Evolutionary conservation across 1,140 invertebrate species (phyloP).

Genomic region (Drosophila tsacasi): DNA sequence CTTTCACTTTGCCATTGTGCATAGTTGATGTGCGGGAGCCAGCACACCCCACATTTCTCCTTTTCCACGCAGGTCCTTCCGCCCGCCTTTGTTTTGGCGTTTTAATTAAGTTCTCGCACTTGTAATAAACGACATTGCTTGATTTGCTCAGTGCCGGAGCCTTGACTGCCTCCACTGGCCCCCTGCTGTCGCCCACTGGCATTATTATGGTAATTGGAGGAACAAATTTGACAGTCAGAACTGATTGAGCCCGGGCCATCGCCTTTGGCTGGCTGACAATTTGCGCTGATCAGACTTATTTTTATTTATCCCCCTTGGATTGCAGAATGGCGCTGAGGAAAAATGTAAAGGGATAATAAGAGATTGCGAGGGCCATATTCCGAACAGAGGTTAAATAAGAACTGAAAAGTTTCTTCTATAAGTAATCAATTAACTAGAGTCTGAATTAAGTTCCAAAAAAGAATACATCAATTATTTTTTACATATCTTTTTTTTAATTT

Average conservation of each 20-base stretch:
- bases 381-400: background rate
- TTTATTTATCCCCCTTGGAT: constrained; percentile 33
- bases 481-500: background rate
- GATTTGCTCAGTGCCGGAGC: constrained; percentile 63
- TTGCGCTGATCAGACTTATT: constrained; percentile 54
- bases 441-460: no score
- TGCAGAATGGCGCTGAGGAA: background rate
- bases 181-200: constrained; percentile 1
- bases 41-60: background rate
- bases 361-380: background rate
- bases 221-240: constrained; percentile 70
- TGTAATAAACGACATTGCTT: constrained; percentile 80
- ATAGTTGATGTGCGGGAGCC: constrained; percentile 62
- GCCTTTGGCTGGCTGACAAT: constrained; percentile 49
- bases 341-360: constrained; percentile 5
- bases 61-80: constrained; percentile 9
- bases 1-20: constrained; percentile 76
- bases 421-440: background rate
- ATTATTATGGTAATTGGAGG: constrained; percentile 79
- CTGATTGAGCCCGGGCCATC: constrained; percentile 51
- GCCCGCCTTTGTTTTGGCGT: constrained; percentile 71
- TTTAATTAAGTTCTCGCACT: constrained; percentile 83
- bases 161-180: constrained; percentile 8
- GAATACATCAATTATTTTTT: background rate
- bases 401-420: fast-evolving